Evolutionary conservation across 37 sponge, comb jelly and placozoan genomes (phyloP).

Genomic region (Tethya wilhelma): DNA sequence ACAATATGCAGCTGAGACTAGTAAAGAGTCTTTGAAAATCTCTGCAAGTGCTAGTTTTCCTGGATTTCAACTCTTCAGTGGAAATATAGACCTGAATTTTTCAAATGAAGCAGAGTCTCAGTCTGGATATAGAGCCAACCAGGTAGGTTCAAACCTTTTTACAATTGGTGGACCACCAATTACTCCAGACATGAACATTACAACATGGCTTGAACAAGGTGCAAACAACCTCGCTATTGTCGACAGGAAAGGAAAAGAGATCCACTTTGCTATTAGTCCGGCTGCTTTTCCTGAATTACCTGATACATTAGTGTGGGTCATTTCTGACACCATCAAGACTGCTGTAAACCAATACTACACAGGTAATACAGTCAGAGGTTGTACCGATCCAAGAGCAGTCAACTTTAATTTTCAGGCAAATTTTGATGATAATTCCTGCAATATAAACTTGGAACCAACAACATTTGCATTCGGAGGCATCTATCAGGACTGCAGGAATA

Average conservation of each 20-base stretch:
- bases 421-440: slow-evolving; percentile 50
- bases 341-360: slow-evolving; percentile 55
- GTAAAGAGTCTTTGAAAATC: background rate
- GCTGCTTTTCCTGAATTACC: slow-evolving; percentile 61
- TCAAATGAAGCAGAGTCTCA: background rate
- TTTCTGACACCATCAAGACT: slow-evolving; percentile 29
- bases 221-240: slow-evolving; percentile 62
- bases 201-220: slow-evolving; percentile 60
- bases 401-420: slow-evolving; percentile 74
- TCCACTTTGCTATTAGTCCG: slow-evolving; percentile 46
- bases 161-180: slow-evolving; percentile 69
- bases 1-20: background rate
- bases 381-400: slow-evolving; percentile 47
- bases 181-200: slow-evolving; percentile 41
- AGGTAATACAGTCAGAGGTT: slow-evolving; percentile 64
- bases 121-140: background rate
- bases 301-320: slow-evolving; percentile 10
- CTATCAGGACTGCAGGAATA: slow-evolving; percentile 70
- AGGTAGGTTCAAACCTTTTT: slow-evolving; percentile 36
- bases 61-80: background rate
- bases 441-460: background rate
- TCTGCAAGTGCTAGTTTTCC: slow-evolving; percentile 53
- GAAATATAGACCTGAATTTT: background rate
- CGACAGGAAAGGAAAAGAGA: slow-evolving; percentile 56
- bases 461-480: slow-evolving; percentile 70